Conservation (phyloP, 2,113 vertebrate genomes). For the Candoia aspera region DNA sequence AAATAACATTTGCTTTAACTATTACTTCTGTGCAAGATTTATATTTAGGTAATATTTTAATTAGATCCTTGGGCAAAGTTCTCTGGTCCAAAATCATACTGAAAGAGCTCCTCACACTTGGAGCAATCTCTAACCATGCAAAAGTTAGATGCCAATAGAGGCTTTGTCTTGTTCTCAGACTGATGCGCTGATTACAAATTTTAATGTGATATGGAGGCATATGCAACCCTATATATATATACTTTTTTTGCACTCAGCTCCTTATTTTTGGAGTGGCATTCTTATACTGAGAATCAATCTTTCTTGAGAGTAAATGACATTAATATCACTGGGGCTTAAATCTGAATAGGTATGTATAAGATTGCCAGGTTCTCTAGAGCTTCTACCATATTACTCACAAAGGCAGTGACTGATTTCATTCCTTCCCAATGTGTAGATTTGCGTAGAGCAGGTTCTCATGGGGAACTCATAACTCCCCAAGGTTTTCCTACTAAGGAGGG, state of each 20-base stretch:
- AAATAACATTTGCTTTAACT: not conserved
- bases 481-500: not conserved
- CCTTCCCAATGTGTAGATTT: not conserved
- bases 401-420: not conserved
- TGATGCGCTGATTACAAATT: not conserved
- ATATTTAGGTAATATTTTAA: slow-evolving; percentile 1
- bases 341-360: not conserved
- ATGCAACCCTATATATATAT: not conserved
- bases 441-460: not conserved
- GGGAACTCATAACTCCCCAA: not conserved
- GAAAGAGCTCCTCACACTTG: not conserved
- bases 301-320: not conserved
- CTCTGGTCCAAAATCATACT: not conserved
- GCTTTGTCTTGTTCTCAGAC: not conserved
- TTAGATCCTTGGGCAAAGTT: not conserved
- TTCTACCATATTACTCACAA: not conserved
- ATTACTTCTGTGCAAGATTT: not conserved
- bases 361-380: not conserved
- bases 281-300: not conserved
- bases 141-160: not conserved
- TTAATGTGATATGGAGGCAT: not conserved
- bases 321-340: not conserved
- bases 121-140: not conserved
- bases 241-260: too few relatives aligned
- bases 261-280: not conserved